A percentile compares a stretch with the other conserved stretches of the same genome.
Conservation (phyloP, 2,888 invertebrate genomes). For the Subacronicta megacephala region DNA sequence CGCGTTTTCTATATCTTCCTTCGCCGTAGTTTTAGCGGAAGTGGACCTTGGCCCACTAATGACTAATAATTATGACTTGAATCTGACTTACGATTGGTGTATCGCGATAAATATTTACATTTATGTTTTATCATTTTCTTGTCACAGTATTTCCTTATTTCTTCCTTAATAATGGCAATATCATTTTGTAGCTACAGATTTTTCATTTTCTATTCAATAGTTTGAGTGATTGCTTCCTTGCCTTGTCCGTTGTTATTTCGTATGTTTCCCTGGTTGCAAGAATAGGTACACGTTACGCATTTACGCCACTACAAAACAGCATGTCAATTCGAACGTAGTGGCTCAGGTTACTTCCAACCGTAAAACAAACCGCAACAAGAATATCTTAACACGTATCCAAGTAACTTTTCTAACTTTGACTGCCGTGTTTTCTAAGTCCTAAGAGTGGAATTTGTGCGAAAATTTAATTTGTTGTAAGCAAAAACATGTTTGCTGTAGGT, state of each 20-base stretch:
- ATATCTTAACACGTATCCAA: slow-evolving; percentile 35
- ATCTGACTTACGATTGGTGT: slow-evolving; percentile 6
- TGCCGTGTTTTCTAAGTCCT: slow-evolving; percentile 52
- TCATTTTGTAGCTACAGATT: background rate
- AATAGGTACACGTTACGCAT: slow-evolving; percentile 38
- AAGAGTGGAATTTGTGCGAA: slow-evolving; percentile 60
- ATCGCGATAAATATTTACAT: slow-evolving; percentile 22
- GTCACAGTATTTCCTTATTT: slow-evolving; percentile 26
- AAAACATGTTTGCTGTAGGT: slow-evolving; percentile 63
- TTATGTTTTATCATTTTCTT: slow-evolving; percentile 20
- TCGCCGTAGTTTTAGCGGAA: slow-evolving; percentile 58
- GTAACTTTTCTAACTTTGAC: slow-evolving; percentile 40
- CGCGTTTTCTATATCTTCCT: slow-evolving; percentile 35
- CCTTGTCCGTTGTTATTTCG: slow-evolving; percentile 10
- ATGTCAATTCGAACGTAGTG: slow-evolving; percentile 57
- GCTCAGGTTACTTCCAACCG: slow-evolving; percentile 65
- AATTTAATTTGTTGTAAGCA: slow-evolving; percentile 55
- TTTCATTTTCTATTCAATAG: background rate
- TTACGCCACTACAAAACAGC: slow-evolving; percentile 54
- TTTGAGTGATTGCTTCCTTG: background rate
- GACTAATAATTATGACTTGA: slow-evolving; percentile 30
- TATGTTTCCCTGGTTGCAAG: slow-evolving; percentile 42
- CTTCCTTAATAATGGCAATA: background rate
- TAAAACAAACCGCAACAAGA: slow-evolving; percentile 63
- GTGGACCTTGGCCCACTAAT: slow-evolving; percentile 66